Conservation (phyloP, 2,113 vertebrate species). For the Pseudorhombus dupliciocellatus region DNA sequence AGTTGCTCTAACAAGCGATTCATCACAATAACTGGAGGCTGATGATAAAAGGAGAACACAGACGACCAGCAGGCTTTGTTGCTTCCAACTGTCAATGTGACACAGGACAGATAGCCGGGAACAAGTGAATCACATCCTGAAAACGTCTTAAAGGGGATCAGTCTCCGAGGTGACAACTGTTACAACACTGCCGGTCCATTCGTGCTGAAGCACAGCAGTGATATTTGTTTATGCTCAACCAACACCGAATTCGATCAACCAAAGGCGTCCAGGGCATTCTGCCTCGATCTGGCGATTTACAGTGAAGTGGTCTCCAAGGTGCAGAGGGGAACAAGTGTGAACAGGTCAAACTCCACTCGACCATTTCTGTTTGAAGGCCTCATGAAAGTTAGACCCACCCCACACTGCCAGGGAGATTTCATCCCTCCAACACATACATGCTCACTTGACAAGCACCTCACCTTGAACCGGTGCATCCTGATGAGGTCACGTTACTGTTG, state of each 20-base stretch:
- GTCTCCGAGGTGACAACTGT: slow-evolving; percentile 21
- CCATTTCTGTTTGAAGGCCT: too few relatives aligned
- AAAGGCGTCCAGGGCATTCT: background rate
- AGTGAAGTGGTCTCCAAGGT: background rate
- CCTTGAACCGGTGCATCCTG: background rate
- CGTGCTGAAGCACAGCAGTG: slow-evolving; percentile 5
- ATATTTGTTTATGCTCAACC: background rate
- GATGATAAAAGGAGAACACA: slow-evolving; percentile 41
- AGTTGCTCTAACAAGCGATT: slow-evolving; percentile 17
- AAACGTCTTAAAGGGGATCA: slow-evolving; percentile 22
- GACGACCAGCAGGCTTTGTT: slow-evolving; percentile 19
- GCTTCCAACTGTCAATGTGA: slow-evolving; percentile 37
- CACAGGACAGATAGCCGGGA: slow-evolving; percentile 47
- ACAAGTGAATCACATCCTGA: slow-evolving; percentile 61
- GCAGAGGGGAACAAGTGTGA: too few relatives aligned
- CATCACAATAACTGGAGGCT: slow-evolving; percentile 3
- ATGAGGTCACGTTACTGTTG: background rate
- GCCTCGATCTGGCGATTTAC: background rate
- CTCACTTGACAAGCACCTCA: background rate
- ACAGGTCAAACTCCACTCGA: too few relatives aligned
- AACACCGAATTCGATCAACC: background rate
- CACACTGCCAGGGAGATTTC: background rate
- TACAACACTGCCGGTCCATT: slow-evolving; percentile 32
- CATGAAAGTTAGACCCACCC: too few relatives aligned
- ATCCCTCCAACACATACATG: background rate